These are phyloP conservation scores for Craniophora ligustri DNA, from an alignment of 2,888 invertebrate species.

Conservation along the genomic window DNA sequence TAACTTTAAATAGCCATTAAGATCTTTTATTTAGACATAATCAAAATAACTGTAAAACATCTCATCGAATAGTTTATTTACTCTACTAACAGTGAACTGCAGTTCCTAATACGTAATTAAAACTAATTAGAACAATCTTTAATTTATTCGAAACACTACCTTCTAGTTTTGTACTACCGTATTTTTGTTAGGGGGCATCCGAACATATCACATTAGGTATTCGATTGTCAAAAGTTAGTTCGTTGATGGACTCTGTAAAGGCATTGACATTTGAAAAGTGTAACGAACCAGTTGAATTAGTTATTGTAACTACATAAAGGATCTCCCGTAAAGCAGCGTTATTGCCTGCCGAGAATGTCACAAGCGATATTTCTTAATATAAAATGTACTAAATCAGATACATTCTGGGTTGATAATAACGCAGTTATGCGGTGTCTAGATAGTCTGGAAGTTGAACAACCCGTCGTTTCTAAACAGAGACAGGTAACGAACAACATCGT, in stretches of 20 bases:
- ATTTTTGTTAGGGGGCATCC: conserved; percentile 67
- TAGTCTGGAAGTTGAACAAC: conserved; percentile 60
- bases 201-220: conserved; percentile 55
- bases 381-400: too few species aligned
- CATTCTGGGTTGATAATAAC: too few species aligned
- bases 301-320: conserved; percentile 48
- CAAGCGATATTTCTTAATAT: too few species aligned
- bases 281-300: conserved; percentile 58
- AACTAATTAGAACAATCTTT: conserved; percentile 71
- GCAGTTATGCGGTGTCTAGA: too few species aligned
- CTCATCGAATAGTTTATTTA: conserved; percentile 73
- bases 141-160: conserved; percentile 73
- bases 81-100: conserved; percentile 77
- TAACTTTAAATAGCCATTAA: conserved; percentile 62
- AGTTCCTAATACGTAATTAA: conserved; percentile 85
- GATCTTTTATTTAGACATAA: conserved; percentile 56
- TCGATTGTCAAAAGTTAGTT: conserved; percentile 53
- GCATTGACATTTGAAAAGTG: conserved; percentile 75
- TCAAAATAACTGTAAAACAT: conserved; percentile 54
- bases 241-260: conserved; percentile 61
- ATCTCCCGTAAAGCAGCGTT: too few species aligned
- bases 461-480: conserved; percentile 70
- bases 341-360: too few species aligned
- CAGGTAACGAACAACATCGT: conserved; percentile 41
- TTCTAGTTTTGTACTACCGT: conserved; percentile 56